Base-by-base conservation (phyloP, 2,797 vertebrate species). In the Chaetodon trifasciatus region DNA sequence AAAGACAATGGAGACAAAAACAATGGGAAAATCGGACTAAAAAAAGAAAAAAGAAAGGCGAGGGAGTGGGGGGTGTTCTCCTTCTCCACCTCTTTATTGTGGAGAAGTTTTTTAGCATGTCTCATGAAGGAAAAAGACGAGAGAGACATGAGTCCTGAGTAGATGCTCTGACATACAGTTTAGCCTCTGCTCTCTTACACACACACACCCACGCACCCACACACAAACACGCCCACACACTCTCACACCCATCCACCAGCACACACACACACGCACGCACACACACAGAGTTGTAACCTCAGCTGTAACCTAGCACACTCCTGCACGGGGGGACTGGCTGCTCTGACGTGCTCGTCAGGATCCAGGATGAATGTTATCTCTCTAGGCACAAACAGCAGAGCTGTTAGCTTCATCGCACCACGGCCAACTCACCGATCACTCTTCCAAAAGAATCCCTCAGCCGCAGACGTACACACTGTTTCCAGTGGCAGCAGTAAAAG, bases 331-430 rank as follows among this genome's bases (percentile, higher is more conserved):
- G 76, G 70, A 84, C 81, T 78, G 89, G 89, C 85, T 89, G 83
- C 80, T 93, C 82, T 88, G 91, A 85, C 84, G 86, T 75, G 88
- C 83, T 71, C 12, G 89, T 91, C 91, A 87, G 88, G 83, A 82
- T 83, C 85, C 90, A 83, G 89, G 91, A 90, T 92, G 91, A 93
- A 93, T 91, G 90, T 93, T 92, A 88, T 93, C 90, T 94, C 87
- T 92, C 83, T 87, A 85, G 90, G 90, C 91, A 90, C 92, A 92
- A 93, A 85, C 91, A 92, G 91, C 89, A 81, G 88, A 90, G 85
- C 85, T 88, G 78, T 83, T 81, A 81, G 91, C 89, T 86, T 88
- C 88, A 84, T 84, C 75, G 39, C 86, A 76, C 78, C 82, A 32
- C 83, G 78, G 84, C 78, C 87, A 66, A 91, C 76, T 81, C 81